phyloP scores from a whole-genome alignment of 2,888 invertebrate genomes.

The Empis livida region DNA sequence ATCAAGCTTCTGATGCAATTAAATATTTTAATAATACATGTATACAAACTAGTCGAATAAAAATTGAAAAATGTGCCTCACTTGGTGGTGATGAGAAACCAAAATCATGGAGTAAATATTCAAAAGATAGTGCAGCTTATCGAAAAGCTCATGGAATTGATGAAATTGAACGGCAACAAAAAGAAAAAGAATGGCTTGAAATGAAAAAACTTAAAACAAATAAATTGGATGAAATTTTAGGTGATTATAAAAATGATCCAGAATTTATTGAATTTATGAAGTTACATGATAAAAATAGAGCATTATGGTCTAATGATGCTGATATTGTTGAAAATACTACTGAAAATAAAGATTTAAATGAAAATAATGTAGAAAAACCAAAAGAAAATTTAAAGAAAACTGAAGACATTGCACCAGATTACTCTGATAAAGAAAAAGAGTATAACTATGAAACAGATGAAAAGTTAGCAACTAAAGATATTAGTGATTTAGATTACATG shows the following conservation, averaged over 20 bases:
- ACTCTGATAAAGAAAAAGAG: constrained; percentile 1
- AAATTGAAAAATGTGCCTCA: constrained; percentile 58
- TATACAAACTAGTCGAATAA: constrained; percentile 69
- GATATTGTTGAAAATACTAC: constrained; percentile 17
- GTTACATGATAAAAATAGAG: constrained; percentile 52
- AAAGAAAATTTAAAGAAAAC: not conserved
- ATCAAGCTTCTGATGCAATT: constrained; percentile 64
- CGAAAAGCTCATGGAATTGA: constrained; percentile 40
- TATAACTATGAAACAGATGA: constrained; percentile 23
- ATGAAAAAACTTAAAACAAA: constrained; percentile 30
- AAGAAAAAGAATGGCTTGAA: constrained; percentile 18
- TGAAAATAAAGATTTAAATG: constrained; percentile 27
- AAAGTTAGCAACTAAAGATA: constrained; percentile 55
- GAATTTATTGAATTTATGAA: constrained; percentile 81
- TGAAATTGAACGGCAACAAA: constrained; percentile 20
- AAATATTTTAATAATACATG: constrained; percentile 72
- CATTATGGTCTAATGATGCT: constrained; percentile 44
- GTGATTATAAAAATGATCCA: constrained; percentile 76
- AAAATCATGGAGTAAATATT: constrained; percentile 87
- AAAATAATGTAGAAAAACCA: not conserved
- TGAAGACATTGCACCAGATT: not conserved
- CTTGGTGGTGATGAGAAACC: constrained; percentile 65
- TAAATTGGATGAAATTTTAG: constrained; percentile 52
- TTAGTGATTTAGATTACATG: constrained; percentile 75
- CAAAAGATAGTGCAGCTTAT: constrained; percentile 58